phyloP scores from a whole-genome alignment of 2,113 vertebrate genomes.

The Oncorhynchus gorbuscha region DNA sequence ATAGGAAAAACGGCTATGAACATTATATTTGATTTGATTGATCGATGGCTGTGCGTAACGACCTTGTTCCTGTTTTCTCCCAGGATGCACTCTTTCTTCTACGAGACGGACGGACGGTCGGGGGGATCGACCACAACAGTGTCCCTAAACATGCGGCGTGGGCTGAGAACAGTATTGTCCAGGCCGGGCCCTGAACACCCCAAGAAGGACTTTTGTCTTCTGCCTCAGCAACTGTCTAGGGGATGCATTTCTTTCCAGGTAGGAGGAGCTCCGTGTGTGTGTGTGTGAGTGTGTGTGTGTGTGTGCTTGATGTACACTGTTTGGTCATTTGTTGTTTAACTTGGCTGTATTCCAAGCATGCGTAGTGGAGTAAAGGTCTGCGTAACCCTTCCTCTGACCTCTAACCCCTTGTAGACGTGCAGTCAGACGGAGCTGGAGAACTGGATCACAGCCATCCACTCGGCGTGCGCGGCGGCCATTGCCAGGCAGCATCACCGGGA shows the following conservation, averaged over 20 bases:
- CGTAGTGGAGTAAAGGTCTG: constrained; percentile 33
- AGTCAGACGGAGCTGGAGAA: constrained; percentile 95
- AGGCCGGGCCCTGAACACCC: constrained; percentile 96
- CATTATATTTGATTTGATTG: too few species aligned
- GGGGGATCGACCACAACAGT: constrained; percentile 90
- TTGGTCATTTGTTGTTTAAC: too few species aligned
- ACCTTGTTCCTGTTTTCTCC: constrained; percentile 3
- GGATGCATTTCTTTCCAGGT: constrained; percentile 98
- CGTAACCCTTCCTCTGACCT: neutral
- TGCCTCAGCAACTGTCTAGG: constrained; percentile 97
- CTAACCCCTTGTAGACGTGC: constrained; percentile 80
- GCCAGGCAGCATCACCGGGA: constrained; percentile 90
- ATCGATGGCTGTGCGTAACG: neutral
- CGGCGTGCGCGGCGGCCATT: constrained; percentile 85
- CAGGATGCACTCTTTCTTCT: constrained; percentile 96
- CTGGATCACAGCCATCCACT: constrained; percentile 96
- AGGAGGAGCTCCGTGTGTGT: constrained; percentile 21
- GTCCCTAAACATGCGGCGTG: constrained; percentile 90
- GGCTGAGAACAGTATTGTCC: constrained; percentile 98
- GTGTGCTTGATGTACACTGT: too few species aligned
- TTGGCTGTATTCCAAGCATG: constrained; percentile 68
- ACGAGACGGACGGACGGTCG: constrained; percentile 89
- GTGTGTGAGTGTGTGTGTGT: neutral
- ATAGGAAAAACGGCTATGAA: neutral
- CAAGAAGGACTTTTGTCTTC: constrained; percentile 98